Evolutionary conservation across 2,113 vertebrate species (phyloP).

Genomic region (Pelobates fuscus): DNA sequence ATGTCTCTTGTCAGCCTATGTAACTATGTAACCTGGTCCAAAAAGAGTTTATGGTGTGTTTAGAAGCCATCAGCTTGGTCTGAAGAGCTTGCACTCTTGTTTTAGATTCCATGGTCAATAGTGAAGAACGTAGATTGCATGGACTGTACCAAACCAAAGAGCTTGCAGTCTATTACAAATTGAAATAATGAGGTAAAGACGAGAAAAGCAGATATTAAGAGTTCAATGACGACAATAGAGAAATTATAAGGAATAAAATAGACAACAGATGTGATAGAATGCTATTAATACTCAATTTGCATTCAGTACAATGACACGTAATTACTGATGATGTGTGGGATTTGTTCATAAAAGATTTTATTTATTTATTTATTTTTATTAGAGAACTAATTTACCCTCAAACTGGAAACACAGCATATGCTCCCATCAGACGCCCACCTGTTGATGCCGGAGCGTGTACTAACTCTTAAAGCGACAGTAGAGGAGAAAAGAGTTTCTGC

Average conservation of each 20-base stretch:
- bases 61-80: too few relatives aligned
- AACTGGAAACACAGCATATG: not conserved
- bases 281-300: conserved; percentile 19
- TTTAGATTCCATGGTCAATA: too few relatives aligned
- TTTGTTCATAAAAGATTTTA: conserved; percentile 11
- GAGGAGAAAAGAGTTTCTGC: too few relatives aligned
- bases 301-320: conserved; percentile 27
- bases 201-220: not conserved
- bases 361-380: not conserved
- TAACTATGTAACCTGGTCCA: too few relatives aligned
- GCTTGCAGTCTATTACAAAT: too few relatives aligned
- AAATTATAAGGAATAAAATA: not conserved
- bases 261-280: not conserved
- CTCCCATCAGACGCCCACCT: not conserved
- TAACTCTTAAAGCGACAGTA: too few relatives aligned
- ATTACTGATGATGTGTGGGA: conserved; percentile 40
- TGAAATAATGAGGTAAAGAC: too few relatives aligned
- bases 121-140: too few relatives aligned
- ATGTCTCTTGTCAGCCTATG: too few relatives aligned
- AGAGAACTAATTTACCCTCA: conserved; percentile 1
- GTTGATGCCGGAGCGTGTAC: not conserved
- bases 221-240: not conserved
- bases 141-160: too few relatives aligned
- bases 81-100: too few relatives aligned
- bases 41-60: too few relatives aligned